Conservation (phyloP, 2,888 invertebrate species). For the Plagodis dolabraria region DNA sequence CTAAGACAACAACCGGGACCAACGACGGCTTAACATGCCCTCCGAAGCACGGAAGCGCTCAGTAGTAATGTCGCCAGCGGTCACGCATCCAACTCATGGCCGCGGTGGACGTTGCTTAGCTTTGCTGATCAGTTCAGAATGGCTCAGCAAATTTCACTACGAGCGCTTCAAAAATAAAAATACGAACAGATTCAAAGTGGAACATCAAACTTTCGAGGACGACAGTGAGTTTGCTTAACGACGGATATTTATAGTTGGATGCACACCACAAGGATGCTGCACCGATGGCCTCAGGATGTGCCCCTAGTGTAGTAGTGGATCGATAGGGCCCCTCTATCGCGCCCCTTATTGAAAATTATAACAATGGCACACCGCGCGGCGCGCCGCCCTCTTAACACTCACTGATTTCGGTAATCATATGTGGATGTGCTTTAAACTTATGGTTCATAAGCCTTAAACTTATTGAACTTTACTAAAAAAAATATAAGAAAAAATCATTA, state of each 20-base stretch:
- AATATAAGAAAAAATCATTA: no score
- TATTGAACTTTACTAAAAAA: no score
- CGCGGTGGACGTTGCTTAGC: no score
- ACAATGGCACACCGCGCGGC: slow-evolving; percentile 81
- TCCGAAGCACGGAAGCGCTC: no score
- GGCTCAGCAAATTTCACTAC: no score
- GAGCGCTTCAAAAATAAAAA: no score
- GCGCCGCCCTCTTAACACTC: slow-evolving; percentile 80
- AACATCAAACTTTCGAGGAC: slow-evolving; percentile 5
- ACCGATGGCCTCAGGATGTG: slow-evolving; percentile 53
- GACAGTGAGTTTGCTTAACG: slow-evolving; percentile 17
- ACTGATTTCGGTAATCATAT: slow-evolving; percentile 77
- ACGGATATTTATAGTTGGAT: slow-evolving; percentile 70
- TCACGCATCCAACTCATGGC: no score
- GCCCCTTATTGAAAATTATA: slow-evolving; percentile 85
- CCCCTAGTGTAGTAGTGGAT: slow-evolving; percentile 58
- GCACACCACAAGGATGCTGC: slow-evolving; percentile 72
- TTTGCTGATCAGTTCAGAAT: no score
- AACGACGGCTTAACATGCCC: no score
- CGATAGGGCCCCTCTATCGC: slow-evolving; percentile 83
- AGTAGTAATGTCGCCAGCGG: no score
- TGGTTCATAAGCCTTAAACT: slow-evolving; percentile 1
- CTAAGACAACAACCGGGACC: no score
- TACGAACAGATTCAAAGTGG: neutral
- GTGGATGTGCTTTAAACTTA: slow-evolving; percentile 62